Evolutionary conservation across 2,113 vertebrate genomes (phyloP), one percentile per base, ranked within the genome.

Genomic region (Misgurnus anguillicaudatus): DNA sequence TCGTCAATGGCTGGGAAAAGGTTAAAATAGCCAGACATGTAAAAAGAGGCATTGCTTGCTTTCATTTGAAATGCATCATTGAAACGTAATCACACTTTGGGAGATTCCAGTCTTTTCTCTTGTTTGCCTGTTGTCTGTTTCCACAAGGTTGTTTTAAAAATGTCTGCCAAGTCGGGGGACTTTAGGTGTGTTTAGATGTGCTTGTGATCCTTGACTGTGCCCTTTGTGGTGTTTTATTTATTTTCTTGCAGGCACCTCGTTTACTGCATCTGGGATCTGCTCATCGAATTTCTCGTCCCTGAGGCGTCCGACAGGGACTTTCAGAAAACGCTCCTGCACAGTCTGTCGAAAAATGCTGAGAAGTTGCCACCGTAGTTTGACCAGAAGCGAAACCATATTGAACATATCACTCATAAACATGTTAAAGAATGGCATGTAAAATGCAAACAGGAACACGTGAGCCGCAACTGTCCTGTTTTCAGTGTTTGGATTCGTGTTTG

Each of bases 241-340:
- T 3, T 41, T 86, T 24, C 77, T 24, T 83, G n/a, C 87, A 99
- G 97, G 87, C 95, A 99, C 85, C 91, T 99, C 85, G 90, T 98
- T 86, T 98, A 94, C 91, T 94, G 92, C 83, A 87, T 98, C 39
- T 93, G 94, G 85, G 97, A 99, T 79, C 87, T 98, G 81, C 91
- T 99, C 53, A 86, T 99, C 87, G 96, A 97, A 85, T 94, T 95
- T 86, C 85, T 99, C 87, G 89, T 95, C 80, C 92, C 96, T 76
- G 91, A 94, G 78, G 82, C 81, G 48, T 90, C 90, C 0, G 87
- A 88, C 5, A 82, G 93, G 31, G 89, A 91, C 75, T 91, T 93
- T 31, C 93, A 94, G 81, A 90, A 84, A 55, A 84, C 83, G 36
- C 83, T 94, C 21, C 80, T 94, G 70, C 85, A 89, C 67, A 91